Evolutionary conservation across 2,888 invertebrate species (phyloP).

Genomic region (Plagiodera versicolora): DNA sequence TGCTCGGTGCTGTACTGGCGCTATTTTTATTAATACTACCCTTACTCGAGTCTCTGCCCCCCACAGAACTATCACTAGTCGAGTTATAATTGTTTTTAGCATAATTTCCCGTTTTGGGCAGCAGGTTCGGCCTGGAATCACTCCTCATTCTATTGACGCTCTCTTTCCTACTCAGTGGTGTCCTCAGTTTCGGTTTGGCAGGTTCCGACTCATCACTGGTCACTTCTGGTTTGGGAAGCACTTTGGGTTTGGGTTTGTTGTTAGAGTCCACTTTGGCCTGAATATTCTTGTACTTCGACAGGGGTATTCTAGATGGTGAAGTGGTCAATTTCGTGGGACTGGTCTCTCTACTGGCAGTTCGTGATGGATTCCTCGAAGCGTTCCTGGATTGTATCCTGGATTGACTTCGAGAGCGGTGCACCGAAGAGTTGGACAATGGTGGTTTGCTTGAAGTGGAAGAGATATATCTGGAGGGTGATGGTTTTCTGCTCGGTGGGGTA

Average conservation of each 20-base stretch:
- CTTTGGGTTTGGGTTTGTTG: slow-evolving; percentile 50
- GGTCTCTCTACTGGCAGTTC: slow-evolving; percentile 44
- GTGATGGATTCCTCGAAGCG: slow-evolving; percentile 29
- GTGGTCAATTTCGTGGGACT: slow-evolving; percentile 45
- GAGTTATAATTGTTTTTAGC: slow-evolving; percentile 25
- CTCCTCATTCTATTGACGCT: slow-evolving; percentile 38
- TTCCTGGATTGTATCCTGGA: slow-evolving; percentile 36
- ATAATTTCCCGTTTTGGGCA: slow-evolving; percentile 32
- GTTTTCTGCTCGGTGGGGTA: slow-evolving; percentile 44
- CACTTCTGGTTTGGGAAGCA: slow-evolving; percentile 51
- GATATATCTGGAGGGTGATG: slow-evolving; percentile 41
- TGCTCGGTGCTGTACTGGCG: slow-evolving; percentile 18
- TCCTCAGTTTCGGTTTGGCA: background rate
- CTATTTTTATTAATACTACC: slow-evolving; percentile 1
- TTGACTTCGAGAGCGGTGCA: slow-evolving; percentile 24
- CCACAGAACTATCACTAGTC: slow-evolving; percentile 37
- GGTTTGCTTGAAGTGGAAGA: slow-evolving; percentile 29
- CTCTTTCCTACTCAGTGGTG: slow-evolving; percentile 35
- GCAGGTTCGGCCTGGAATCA: slow-evolving; percentile 33
- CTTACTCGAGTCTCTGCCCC: slow-evolving; percentile 19
- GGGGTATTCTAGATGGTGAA: slow-evolving; percentile 46
- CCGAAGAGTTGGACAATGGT: slow-evolving; percentile 25
- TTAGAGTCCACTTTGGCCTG: slow-evolving; percentile 53
- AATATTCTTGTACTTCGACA: slow-evolving; percentile 48
- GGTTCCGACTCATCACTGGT: slow-evolving; percentile 37